Conservation (phyloP, 35 echinoderm and acorn worm genomes). For the Heliocidaris tuberculata region DNA sequence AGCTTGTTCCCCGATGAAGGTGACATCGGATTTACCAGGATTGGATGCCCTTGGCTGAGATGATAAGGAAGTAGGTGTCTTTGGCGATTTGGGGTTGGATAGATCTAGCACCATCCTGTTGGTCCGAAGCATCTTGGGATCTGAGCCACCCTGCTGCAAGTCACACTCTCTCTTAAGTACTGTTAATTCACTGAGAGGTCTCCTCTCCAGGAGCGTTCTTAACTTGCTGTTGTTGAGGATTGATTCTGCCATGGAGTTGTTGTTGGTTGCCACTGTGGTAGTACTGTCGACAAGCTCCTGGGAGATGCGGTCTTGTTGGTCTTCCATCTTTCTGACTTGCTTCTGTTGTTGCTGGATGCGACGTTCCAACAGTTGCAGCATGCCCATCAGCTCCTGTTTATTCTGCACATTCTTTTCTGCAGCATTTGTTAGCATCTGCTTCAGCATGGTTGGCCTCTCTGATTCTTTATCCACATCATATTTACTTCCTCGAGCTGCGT, state of each 20-base stretch:
- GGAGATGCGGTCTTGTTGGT: constrained; percentile 75
- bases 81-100: constrained; percentile 32
- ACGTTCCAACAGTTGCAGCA: constrained; percentile 90
- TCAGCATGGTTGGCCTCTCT: constrained; percentile 49
- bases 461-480: constrained; percentile 78
- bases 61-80: constrained; percentile 37
- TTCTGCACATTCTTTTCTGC: constrained; percentile 66
- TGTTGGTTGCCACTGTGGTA: constrained; percentile 16
- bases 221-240: constrained; percentile 63
- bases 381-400: constrained; percentile 89
- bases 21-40: constrained; percentile 14
- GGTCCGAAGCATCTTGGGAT: constrained; percentile 32
- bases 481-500: constrained; percentile 80
- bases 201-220: constrained; percentile 73
- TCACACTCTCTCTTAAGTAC: constrained; percentile 49
- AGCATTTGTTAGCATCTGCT: constrained; percentile 36
- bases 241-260: neutral
- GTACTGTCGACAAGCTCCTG: constrained; percentile 58
- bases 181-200: constrained; percentile 38
- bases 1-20: constrained; percentile 40
- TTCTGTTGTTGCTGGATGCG: constrained; percentile 90
- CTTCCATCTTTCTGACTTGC: constrained; percentile 91
- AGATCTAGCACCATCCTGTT: constrained; percentile 44
- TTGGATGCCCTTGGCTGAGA: neutral
- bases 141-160: constrained; percentile 39